Percentiles rank a stretch among this genome's conserved stretches.
These are phyloP conservation scores for Eupithecia subumbrata DNA, from an alignment of 2,888 invertebrate species.

Conservation along the genomic window DNA sequence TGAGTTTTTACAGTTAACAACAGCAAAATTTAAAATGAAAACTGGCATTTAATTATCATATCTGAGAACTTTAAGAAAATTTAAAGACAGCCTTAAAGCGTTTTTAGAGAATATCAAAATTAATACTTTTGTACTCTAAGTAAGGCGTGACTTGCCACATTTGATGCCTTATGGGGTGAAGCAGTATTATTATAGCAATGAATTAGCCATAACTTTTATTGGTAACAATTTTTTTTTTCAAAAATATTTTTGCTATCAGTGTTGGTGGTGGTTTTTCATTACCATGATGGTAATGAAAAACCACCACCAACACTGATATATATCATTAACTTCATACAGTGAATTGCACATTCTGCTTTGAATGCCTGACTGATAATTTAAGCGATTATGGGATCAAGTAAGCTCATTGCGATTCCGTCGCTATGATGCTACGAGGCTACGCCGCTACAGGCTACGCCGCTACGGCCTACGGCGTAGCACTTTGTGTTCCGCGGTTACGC, in stretches of 20 bases:
- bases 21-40: neutral
- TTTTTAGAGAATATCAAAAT: neutral
- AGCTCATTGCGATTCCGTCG: slow-evolving; percentile 39
- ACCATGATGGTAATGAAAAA: no score
- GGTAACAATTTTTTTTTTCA: neutral
- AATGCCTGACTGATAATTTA: slow-evolving; percentile 2
- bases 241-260: neutral
- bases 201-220: neutral
- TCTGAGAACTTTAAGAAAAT: neutral
- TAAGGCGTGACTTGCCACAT: neutral
- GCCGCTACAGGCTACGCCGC: slow-evolving; percentile 25
- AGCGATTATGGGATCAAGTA: slow-evolving; percentile 37
- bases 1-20: neutral
- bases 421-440: slow-evolving; percentile 36
- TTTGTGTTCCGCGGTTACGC: slow-evolving; percentile 45
- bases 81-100: neutral
- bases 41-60: neutral
- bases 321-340: neutral
- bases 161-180: neutral
- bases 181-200: neutral
- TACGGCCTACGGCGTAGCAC: slow-evolving; percentile 43
- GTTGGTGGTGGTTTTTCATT: neutral
- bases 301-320: no score
- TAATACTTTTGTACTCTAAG: neutral
- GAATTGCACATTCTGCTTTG: neutral